Percentiles rank a stretch among this genome's conserved stretches.
These are phyloP conservation scores for Caretta caretta DNA, from an alignment of 2,113 vertebrate genomes.

Conservation along the genomic window DNA sequence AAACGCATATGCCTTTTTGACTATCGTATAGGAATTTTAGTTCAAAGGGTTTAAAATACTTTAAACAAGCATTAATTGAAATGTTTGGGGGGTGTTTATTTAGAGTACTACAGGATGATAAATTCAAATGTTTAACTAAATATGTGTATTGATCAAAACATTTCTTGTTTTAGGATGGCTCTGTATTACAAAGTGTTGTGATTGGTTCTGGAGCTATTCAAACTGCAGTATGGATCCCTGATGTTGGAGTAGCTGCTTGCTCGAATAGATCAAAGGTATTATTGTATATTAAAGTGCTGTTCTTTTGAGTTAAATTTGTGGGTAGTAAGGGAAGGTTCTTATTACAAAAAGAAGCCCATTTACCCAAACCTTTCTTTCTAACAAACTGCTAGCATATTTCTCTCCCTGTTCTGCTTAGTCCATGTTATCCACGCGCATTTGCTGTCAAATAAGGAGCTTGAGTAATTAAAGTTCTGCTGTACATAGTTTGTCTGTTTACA, in stretches of 20 bases:
- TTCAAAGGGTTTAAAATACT: not conserved
- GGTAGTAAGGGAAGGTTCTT: not conserved
- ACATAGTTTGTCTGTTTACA: not conserved
- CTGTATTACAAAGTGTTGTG: constrained; percentile 93
- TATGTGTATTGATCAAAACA: not conserved
- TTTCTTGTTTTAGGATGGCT: constrained; percentile 87
- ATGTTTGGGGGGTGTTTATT: not conserved
- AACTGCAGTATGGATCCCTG: constrained; percentile 95
- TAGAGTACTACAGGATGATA: not conserved
- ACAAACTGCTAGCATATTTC: not conserved
- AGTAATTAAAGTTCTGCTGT: not conserved
- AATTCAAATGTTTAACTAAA: not conserved
- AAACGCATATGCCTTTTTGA: not conserved
- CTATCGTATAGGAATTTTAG: not conserved
- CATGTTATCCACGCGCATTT: not conserved
- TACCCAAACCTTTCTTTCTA: not conserved
- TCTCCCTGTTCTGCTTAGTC: not conserved
- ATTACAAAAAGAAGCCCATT: not conserved
- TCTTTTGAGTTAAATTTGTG: not conserved
- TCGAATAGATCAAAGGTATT: constrained; percentile 97
- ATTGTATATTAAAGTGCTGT: not conserved
- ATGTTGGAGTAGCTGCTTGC: constrained; percentile 95
- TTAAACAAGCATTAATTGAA: not conserved
- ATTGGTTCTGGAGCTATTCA: constrained; percentile 96
- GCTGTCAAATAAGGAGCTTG: not conserved